Percentiles rank a stretch among this genome's conserved stretches.
Evolutionary conservation across 1,140 invertebrate genomes (phyloP).

Genomic region (Dinothrombium tinctorium): DNA sequence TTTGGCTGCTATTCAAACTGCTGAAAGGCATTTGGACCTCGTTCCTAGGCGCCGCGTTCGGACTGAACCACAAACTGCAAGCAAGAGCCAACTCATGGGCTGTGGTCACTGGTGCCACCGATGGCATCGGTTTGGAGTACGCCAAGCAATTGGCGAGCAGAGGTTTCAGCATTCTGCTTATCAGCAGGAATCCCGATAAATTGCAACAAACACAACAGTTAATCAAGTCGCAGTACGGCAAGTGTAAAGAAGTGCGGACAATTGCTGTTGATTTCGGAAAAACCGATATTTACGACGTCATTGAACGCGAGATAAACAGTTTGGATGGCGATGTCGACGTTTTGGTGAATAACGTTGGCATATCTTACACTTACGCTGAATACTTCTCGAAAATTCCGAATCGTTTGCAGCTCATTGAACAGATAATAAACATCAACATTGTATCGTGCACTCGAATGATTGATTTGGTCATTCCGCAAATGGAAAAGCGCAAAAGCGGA

Average conservation of each 20-base stretch:
- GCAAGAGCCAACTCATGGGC: conserved; percentile 7
- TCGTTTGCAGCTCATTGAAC: conserved; percentile 7
- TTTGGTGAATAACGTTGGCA: conserved; percentile 12
- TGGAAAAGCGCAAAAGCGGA: conserved; percentile 59
- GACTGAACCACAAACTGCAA: conserved; percentile 17
- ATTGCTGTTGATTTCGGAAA: conserved; percentile 10
- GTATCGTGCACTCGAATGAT: conserved; percentile 35
- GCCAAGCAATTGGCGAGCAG: conserved; percentile 50
- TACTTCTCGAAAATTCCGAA: conserved; percentile 12
- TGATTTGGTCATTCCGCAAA: conserved; percentile 54
- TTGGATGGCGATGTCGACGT: conserved; percentile 20
- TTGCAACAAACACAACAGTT: conserved; percentile 41
- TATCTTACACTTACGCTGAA: conserved; percentile 12
- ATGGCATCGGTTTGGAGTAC: conserved; percentile 77
- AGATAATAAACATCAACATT: conserved; percentile 12
- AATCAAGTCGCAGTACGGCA: conserved; percentile 25
- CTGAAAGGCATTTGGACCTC: conserved; percentile 12
- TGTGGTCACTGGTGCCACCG: conserved; percentile 68
- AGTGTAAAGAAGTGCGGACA: conserved; percentile 4
- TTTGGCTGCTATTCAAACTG: conserved; percentile 11
- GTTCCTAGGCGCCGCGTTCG: conserved; percentile 18
- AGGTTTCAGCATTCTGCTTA: conserved; percentile 56
- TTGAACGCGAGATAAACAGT: conserved; percentile 4
- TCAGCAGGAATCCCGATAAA: conserved; percentile 54
- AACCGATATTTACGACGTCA: conserved; percentile 8